A percentile compares a stretch with the other conserved stretches of the same genome.
Conservation (phyloP, 2,888 invertebrate species). For the Tachina lurida region DNA sequence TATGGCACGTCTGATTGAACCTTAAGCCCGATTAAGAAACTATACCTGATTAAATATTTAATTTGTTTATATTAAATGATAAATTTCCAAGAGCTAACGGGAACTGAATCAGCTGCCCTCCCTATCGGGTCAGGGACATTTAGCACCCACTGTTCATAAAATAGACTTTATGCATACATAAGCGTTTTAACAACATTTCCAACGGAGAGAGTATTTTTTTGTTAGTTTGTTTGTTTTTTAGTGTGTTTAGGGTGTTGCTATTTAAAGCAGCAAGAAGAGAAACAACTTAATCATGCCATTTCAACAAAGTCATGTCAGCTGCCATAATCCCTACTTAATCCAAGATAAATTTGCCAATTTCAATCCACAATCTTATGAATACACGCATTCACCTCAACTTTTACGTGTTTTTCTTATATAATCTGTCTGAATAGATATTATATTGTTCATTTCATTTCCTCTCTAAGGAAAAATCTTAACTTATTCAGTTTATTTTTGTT, state of each 20-base stretch:
- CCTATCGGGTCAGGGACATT: too few species aligned
- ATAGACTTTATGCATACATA: too few species aligned
- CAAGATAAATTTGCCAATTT: constrained; percentile 77
- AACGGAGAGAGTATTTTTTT: too few species aligned
- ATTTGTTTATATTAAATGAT: too few species aligned
- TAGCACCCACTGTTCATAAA: too few species aligned
- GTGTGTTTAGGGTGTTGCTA: not conserved
- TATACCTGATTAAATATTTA: too few species aligned
- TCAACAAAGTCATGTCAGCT: constrained; percentile 81
- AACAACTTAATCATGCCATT: constrained; percentile 75
- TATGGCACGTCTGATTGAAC: too few species aligned
- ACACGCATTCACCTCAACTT: constrained; percentile 50
- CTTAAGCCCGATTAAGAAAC: too few species aligned
- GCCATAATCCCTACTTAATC: constrained; percentile 78
- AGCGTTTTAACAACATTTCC: too few species aligned
- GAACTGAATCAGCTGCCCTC: too few species aligned
- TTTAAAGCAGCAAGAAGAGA: constrained; percentile 23
- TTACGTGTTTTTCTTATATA: constrained; percentile 36
- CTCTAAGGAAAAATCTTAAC: not conserved
- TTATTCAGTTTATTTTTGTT: not conserved
- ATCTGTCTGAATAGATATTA: constrained; percentile 51
- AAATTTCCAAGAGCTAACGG: too few species aligned
- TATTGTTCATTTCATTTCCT: constrained; percentile 30
- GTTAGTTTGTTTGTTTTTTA: not conserved
- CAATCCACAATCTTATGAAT: constrained; percentile 63